Evolutionary conservation across 53 echinoderm and acorn worm genomes (phyloP).

Genomic region (Pentamera pediparva): DNA sequence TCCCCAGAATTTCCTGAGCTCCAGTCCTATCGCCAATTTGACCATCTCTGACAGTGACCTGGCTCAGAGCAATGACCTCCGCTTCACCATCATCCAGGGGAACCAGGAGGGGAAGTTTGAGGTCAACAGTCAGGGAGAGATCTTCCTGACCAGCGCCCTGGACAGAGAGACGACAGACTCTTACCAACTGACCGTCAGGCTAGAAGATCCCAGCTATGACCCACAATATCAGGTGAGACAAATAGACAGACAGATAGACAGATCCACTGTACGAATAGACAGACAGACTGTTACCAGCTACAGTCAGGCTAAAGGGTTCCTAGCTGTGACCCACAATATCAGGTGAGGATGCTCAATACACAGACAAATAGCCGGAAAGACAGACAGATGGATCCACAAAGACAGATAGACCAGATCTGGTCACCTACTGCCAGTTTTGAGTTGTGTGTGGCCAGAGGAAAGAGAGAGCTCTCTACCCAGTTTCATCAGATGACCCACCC

Average conservation of each 20-base stretch:
- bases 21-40: conserved; percentile 51
- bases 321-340: conserved; percentile 22
- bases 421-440: too few relatives aligned
- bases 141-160: conserved; percentile 48
- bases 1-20: conserved; percentile 52
- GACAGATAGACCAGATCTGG: too few relatives aligned
- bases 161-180: conserved; percentile 61
- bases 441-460: too few relatives aligned
- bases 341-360: conserved; percentile 3
- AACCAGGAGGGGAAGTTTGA: conserved; percentile 65
- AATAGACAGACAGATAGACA: neutral
- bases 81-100: conserved; percentile 57
- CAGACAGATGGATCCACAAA: conserved; percentile 49
- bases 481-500: too few relatives aligned
- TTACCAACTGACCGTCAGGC: conserved; percentile 62
- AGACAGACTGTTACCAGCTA: conserved; percentile 59
- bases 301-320: conserved; percentile 51
- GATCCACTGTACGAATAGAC: neutral
- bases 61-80: conserved; percentile 69
- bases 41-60: conserved; percentile 48
- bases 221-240: conserved; percentile 13
- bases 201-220: conserved; percentile 48
- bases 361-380: neutral
- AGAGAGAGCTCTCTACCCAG: too few relatives aligned
- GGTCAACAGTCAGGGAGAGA: conserved; percentile 70